Conservation (phyloP, 2,888 invertebrate genomes). For the Eilema caniola region DNA sequence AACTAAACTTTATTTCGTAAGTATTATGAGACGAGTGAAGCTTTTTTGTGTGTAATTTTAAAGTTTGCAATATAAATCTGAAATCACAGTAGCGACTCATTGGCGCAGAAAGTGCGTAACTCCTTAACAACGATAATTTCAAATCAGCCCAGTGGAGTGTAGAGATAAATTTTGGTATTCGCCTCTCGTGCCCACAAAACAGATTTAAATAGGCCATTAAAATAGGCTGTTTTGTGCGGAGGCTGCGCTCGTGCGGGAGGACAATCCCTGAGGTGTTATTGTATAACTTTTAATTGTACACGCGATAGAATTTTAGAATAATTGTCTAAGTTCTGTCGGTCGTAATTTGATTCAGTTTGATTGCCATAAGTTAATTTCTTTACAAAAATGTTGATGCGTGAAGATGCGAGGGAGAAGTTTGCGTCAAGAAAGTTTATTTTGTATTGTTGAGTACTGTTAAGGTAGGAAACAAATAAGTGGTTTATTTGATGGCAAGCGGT, state of each 20-base stretch:
- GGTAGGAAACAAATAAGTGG: background rate
- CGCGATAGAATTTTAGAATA: conserved; percentile 34
- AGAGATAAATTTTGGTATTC: conserved; percentile 70
- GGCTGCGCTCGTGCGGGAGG: conserved; percentile 36
- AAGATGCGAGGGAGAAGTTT: background rate
- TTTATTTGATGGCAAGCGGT: background rate
- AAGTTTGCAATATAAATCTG: conserved; percentile 69
- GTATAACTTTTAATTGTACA: conserved; percentile 46
- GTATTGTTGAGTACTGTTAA: background rate
- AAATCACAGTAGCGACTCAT: conserved; percentile 71
- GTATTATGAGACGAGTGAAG: background rate
- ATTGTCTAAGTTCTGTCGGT: conserved; percentile 31
- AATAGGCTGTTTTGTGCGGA: conserved; percentile 49
- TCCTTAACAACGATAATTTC: conserved; percentile 77
- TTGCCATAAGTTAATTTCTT: conserved; percentile 11
- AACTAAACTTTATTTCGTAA: conserved; percentile 26
- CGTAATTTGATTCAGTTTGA: conserved; percentile 22
- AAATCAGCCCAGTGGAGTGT: conserved; percentile 72
- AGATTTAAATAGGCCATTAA: conserved; percentile 73
- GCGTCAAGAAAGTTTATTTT: background rate
- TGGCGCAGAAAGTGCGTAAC: conserved; percentile 75
- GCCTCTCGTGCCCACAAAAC: conserved; percentile 62
- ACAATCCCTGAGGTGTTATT: conserved; percentile 46
- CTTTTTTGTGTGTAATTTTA: conserved; percentile 33
- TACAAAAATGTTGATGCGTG: conserved; percentile 5